Evolutionary conservation across 2,113 vertebrate species (phyloP).

Genomic region (Chascanopsetta lugubris): DNA sequence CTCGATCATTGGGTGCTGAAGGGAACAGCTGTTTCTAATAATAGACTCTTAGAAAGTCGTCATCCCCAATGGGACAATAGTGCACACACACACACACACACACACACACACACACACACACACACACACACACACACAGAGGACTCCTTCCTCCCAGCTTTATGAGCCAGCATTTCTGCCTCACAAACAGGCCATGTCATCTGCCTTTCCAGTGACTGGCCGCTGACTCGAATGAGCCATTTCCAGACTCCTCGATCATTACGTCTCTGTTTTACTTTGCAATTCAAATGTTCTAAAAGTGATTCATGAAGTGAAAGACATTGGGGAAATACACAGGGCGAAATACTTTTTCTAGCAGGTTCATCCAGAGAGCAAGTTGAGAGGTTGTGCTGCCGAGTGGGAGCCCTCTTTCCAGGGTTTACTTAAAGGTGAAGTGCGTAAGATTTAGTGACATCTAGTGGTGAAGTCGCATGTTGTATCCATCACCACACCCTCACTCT

Average conservation of each 20-base stretch:
- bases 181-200: conserved; percentile 38
- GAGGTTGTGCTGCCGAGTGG: neutral
- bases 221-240: neutral
- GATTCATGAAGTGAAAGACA: neutral
- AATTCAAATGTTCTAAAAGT: neutral
- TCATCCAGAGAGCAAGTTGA: neutral
- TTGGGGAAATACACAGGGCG: neutral
- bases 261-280: neutral
- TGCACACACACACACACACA: conserved; percentile 24
- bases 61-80: conserved; percentile 31
- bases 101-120: conserved; percentile 9
- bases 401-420: no score
- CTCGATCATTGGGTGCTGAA: conserved; percentile 18
- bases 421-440: no score
- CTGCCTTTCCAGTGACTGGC: conserved; percentile 17
- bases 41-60: conserved; percentile 48
- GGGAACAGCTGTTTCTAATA: conserved; percentile 58
- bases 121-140: conserved; percentile 14
- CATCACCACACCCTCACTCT: no score
- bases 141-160: conserved; percentile 14
- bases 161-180: conserved; percentile 39
- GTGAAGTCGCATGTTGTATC: no score
- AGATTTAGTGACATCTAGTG: neutral
- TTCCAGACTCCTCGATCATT: neutral
- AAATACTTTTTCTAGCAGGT: neutral